A percentile compares a stretch with the other conserved stretches of the same genome.
Evolutionary conservation across 2,113 vertebrate genomes (phyloP).

Genomic region (Hemiscyllium ocellatum): DNA sequence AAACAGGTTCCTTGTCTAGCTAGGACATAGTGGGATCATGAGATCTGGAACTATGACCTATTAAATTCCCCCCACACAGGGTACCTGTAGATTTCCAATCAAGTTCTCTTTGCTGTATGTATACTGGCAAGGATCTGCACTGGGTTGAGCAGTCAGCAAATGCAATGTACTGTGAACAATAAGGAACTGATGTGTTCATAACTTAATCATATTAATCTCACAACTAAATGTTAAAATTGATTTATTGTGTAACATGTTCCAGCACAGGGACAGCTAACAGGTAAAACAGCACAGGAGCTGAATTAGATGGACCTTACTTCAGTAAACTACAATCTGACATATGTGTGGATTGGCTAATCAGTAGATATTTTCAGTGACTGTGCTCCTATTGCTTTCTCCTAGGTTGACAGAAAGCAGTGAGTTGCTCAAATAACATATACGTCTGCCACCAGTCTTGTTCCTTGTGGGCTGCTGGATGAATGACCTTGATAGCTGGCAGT

Average conservation of each 20-base stretch:
- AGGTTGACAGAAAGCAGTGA: slow-evolving; percentile 2
- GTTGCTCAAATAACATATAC: neutral
- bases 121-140: neutral
- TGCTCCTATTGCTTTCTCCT: neutral
- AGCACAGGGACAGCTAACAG: neutral
- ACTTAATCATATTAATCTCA: neutral
- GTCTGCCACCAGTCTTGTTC: neutral
- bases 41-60: neutral
- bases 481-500: neutral
- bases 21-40: neutral
- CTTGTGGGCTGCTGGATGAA: neutral
- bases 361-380: neutral
- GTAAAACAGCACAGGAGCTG: neutral
- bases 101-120: neutral
- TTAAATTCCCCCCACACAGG: neutral
- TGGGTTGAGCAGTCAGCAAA: neutral
- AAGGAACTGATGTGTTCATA: neutral
- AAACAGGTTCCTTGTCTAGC: neutral
- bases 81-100: neutral
- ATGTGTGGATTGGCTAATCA: neutral
- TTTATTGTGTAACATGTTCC: neutral
- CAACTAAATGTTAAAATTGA: neutral
- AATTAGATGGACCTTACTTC: neutral
- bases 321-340: neutral
- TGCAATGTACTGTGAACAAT: neutral